A percentile compares a stretch with the other conserved stretches of the same genome.
Evolutionary conservation across 1,140 invertebrate species (phyloP).

Genomic region (Neodiprion fabricii): DNA sequence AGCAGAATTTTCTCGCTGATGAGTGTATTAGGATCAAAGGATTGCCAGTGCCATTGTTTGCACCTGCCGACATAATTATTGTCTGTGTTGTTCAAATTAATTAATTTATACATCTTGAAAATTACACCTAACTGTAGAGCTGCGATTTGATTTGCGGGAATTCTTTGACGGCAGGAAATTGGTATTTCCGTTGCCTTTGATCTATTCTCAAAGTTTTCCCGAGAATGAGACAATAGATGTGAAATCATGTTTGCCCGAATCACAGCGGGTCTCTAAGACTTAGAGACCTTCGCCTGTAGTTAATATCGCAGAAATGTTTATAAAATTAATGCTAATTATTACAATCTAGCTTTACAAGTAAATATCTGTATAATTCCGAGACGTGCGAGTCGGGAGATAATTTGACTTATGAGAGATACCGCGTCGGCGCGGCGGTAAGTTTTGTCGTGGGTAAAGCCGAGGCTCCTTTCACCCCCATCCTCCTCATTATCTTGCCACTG

Average conservation of each 20-base stretch:
- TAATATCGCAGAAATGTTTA: too few species aligned
- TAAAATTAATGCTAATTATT: too few species aligned
- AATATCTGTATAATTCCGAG: too few species aligned
- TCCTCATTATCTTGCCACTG: neutral
- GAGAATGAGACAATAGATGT: too few species aligned
- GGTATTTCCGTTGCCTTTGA: neutral
- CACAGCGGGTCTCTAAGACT: too few species aligned
- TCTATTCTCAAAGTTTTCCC: neutral
- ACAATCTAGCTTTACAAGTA: too few species aligned
- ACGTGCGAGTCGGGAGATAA: too few species aligned
- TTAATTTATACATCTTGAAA: neutral
- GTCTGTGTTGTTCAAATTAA: neutral
- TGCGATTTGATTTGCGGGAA: neutral
- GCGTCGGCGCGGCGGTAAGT: neutral
- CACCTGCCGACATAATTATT: neutral
- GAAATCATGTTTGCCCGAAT: too few species aligned
- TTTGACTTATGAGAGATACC: too few species aligned
- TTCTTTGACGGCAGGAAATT: neutral
- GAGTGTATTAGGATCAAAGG: constrained; percentile 7
- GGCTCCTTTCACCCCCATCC: neutral
- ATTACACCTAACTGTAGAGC: neutral
- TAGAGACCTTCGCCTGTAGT: too few species aligned
- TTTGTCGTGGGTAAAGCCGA: neutral
- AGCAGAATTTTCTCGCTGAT: neutral
- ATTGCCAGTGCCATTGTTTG: neutral